Conservation (phyloP, 2,888 invertebrate species). For the Meandrusa payeni region DNA sequence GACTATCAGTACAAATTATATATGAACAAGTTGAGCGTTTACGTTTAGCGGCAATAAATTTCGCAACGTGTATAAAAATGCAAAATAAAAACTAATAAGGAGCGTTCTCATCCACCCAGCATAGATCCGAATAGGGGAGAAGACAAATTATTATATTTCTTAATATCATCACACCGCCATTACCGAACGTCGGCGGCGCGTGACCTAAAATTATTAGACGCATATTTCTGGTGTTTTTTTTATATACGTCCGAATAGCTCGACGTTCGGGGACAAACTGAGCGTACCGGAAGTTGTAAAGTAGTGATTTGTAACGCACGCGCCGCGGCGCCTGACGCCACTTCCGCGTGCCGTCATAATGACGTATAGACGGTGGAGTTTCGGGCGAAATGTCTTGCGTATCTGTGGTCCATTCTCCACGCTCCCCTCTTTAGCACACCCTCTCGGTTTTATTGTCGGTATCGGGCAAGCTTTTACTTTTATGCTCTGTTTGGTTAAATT, state of each 20-base stretch:
- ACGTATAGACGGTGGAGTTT: conserved; percentile 46
- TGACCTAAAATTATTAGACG: conserved; percentile 68
- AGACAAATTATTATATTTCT: conserved; percentile 75
- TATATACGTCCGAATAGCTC: conserved; percentile 53
- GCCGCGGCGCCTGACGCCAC: conserved; percentile 73
- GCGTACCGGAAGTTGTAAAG: conserved; percentile 78
- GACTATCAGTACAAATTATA: no score
- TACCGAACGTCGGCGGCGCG: conserved; percentile 60
- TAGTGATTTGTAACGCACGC: conserved; percentile 82
- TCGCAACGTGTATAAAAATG: conserved; percentile 37
- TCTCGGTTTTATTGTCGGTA: conserved; percentile 47
- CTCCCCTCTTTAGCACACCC: conserved; percentile 45
- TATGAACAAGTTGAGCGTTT: no score
- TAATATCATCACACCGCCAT: conserved; percentile 75
- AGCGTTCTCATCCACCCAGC: conserved; percentile 36
- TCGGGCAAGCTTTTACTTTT: conserved; percentile 60
- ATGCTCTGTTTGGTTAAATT: conserved; percentile 71
- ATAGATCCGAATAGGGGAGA: conserved; percentile 45
- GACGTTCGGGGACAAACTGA: conserved; percentile 53
- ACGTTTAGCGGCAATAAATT: conserved; percentile 33
- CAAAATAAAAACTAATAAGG: conserved; percentile 46
- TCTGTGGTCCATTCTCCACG: conserved; percentile 27
- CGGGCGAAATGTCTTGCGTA: conserved; percentile 36
- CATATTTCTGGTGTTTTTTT: conserved; percentile 46
- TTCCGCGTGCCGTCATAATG: conserved; percentile 72